phyloP scores from a whole-genome alignment of 2,113 vertebrate species.

The Rhinoptilus africanus region DNA sequence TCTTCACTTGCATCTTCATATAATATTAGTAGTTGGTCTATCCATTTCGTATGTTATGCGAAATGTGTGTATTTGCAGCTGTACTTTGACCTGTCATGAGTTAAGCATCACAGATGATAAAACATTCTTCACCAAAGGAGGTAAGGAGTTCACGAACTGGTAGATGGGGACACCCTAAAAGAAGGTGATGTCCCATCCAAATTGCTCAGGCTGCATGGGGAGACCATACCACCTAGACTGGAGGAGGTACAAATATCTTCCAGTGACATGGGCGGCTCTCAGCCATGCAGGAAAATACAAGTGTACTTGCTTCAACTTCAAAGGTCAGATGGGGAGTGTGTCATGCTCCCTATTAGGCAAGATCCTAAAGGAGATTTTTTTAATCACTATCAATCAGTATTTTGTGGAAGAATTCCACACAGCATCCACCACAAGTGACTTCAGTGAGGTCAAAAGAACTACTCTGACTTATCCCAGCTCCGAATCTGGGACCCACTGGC shows the following conservation, averaged over 20 bases:
- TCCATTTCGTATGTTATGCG: background rate
- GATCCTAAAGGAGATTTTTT: background rate
- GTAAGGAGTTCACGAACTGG: background rate
- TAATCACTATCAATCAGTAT: background rate
- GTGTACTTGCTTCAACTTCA: background rate
- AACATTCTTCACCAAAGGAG: background rate
- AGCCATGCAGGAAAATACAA: background rate
- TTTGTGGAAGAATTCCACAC: background rate
- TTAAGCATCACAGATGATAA: rapidly evolving
- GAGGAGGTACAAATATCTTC: background rate
- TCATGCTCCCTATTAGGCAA: background rate
- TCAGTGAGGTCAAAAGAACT: background rate
- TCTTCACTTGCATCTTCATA: background rate
- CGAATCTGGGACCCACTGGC: background rate
- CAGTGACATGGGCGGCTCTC: background rate
- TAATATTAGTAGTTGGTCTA: background rate
- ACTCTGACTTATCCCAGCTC: background rate
- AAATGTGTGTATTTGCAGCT: background rate
- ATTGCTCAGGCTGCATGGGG: background rate
- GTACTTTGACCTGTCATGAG: background rate
- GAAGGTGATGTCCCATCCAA: background rate
- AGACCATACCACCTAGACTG: background rate
- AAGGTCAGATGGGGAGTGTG: background rate
- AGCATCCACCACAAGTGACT: rapidly evolving
- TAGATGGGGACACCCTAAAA: background rate